Conservation (phyloP, 2,113 vertebrate species). For the Nothocercus julius region DNA sequence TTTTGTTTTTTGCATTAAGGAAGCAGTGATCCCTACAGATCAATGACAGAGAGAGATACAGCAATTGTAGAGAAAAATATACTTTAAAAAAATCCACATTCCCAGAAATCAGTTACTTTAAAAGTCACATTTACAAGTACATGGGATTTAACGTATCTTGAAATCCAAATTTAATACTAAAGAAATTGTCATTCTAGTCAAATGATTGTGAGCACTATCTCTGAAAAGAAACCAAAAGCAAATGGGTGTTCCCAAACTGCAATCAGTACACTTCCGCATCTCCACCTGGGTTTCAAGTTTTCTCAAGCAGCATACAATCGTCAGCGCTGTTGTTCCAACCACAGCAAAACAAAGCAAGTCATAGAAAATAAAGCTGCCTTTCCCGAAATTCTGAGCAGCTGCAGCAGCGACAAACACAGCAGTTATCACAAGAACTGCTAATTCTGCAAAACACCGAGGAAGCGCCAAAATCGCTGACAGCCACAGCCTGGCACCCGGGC, state of each 20-base stretch:
- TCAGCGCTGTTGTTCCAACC: neutral
- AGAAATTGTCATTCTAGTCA: neutral
- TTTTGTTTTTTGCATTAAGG: neutral
- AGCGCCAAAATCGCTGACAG: neutral
- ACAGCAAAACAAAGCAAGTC: neutral
- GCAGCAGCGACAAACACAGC: accelerated
- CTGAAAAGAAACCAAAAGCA: neutral
- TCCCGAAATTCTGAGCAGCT: neutral
- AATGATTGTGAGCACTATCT: neutral
- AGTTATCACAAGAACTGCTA: neutral
- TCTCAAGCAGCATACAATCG: neutral
- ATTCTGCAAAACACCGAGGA: neutral
- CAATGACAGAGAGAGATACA: neutral
- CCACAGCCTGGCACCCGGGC: accelerated
- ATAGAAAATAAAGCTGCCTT: neutral
- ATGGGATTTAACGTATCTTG: neutral
- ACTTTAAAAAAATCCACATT: neutral
- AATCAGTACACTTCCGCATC: neutral
- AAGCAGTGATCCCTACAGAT: neutral
- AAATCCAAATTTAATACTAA: neutral
- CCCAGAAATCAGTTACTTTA: neutral
- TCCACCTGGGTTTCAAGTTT: neutral
- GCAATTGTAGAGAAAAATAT: neutral
- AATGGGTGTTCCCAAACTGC: accelerated
- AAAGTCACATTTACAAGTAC: neutral